Conservation (phyloP, 2,888 invertebrate species). For the Archips crataeganus region DNA sequence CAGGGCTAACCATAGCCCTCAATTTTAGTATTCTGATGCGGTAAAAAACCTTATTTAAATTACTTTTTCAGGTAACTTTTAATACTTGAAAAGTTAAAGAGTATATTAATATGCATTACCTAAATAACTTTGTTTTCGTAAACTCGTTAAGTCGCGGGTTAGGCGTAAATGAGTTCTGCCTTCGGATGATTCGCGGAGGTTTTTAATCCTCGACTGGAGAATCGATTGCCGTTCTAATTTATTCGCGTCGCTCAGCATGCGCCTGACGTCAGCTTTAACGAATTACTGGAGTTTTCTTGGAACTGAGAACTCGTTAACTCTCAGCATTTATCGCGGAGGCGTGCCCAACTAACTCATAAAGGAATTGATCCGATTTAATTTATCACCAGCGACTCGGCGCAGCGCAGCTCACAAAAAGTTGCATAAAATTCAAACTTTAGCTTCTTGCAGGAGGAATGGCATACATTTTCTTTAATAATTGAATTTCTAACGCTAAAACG, state of each 20-base stretch:
- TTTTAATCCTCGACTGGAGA: slow-evolving; percentile 37
- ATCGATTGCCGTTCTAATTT: slow-evolving; percentile 50
- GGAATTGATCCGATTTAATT: slow-evolving; percentile 36
- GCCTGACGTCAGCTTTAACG: slow-evolving; percentile 46
- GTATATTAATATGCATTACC: slow-evolving; percentile 54
- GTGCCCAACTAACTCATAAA: slow-evolving; percentile 33
- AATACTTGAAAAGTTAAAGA: slow-evolving; percentile 49
- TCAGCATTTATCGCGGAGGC: slow-evolving; percentile 45
- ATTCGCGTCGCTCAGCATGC: slow-evolving; percentile 46
- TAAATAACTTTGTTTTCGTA: slow-evolving; percentile 50
- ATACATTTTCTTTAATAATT: slow-evolving; percentile 5
- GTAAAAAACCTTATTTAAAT: slow-evolving; percentile 58
- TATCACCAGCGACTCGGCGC: slow-evolving; percentile 11
- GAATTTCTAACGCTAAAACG: not conserved
- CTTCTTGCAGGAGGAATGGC: not conserved
- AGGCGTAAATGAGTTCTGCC: slow-evolving; percentile 26
- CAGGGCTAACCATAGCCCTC: slow-evolving; percentile 35
- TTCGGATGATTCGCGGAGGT: slow-evolving; percentile 21
- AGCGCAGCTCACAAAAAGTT: slow-evolving; percentile 7
- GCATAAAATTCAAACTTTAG: slow-evolving; percentile 2
- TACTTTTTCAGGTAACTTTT: slow-evolving; percentile 54
- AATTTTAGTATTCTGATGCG: slow-evolving; percentile 49
- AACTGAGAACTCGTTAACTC: slow-evolving; percentile 52
- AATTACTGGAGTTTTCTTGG: slow-evolving; percentile 47
- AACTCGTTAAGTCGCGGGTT: slow-evolving; percentile 31